phyloP scores from a whole-genome alignment of 2,797 vertebrate genomes.

The Darevskia nairensis region DNA sequence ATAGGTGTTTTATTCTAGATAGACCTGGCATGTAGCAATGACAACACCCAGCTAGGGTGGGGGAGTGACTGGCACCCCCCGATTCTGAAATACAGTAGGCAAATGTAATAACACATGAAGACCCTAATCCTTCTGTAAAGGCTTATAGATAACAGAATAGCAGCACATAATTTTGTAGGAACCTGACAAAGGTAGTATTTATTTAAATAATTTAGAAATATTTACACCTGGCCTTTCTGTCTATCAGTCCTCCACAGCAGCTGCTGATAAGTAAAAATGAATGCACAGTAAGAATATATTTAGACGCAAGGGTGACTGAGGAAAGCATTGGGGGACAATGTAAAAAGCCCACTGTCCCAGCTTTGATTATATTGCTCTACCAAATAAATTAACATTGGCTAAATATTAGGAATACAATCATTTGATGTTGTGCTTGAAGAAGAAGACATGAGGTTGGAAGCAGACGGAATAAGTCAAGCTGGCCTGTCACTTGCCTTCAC shows the following conservation, averaged over 20 bases:
- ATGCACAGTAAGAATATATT: not conserved
- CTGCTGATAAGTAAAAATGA: not conserved
- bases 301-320: not conserved
- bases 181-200: not conserved
- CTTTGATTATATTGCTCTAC: not conserved
- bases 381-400: not conserved
- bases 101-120: not conserved
- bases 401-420: not conserved
- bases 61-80: no score
- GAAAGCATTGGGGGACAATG: not conserved
- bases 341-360: not conserved
- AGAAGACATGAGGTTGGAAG: not conserved
- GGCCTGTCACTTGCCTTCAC: not conserved
- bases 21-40: no score
- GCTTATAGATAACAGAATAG: not conserved
- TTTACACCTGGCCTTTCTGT: not conserved
- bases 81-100: no score
- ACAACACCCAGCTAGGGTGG: no score
- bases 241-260: not conserved
- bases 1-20: no score
- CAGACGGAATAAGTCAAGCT: not conserved
- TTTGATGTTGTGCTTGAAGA: not conserved
- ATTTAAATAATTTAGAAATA: constrained; percentile 6
- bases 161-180: not conserved
- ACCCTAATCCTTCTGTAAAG: not conserved